Base-by-base conservation (phyloP, 2,797 vertebrate genomes). In the Platalea minor region DNA sequence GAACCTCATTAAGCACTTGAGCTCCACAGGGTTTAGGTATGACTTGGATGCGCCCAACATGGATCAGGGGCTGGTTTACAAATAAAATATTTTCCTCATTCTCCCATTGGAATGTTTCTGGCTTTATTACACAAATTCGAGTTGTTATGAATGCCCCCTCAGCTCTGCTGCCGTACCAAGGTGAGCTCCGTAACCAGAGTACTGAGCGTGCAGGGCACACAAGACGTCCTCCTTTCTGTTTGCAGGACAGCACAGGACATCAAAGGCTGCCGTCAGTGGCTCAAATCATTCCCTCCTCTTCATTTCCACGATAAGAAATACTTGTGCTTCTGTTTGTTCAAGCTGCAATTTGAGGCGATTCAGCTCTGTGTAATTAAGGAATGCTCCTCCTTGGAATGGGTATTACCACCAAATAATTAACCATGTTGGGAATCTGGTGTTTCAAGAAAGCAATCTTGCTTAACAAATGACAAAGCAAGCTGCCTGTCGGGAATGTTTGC, bases 401-500 rank as follows among this genome's bases (percentile, higher is more conserved):
- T 84, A 95, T 93, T 95, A 81, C 69, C 91, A 94, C 2, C 0
- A 86, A 89, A 86, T 94, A 94, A 96, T 97, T 94, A 96, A 65
- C 85, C 82, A 86, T 84, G 91, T 81, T 95, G 92, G 93, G 93
- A 91, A 61, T 21, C 82, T 88, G 83, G 35, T 70, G 85, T 79
- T 95, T 95, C 17, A 12, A 75, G 95, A 78, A 95, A 93, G 96
- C 89, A 95, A 41, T 79, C 11, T 1, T 93, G 94, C 94, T 94
- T 86, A 93, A 88, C 91, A 86, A 96, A 94, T 54, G 83, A 93
- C 85, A 91, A 82, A 88, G 93, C 82, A 89, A 86, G 82, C 65
- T 65, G 95, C 73, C 93, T 93, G 89, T 88, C 1, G 20, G 94
- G 89, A 88, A 56, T 4, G 76, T 91, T 82, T 76, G 93, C 85